Evolutionary conservation across 2,113 vertebrate species (phyloP).

Genomic region (Tympanuchus pallidicinctus): DNA sequence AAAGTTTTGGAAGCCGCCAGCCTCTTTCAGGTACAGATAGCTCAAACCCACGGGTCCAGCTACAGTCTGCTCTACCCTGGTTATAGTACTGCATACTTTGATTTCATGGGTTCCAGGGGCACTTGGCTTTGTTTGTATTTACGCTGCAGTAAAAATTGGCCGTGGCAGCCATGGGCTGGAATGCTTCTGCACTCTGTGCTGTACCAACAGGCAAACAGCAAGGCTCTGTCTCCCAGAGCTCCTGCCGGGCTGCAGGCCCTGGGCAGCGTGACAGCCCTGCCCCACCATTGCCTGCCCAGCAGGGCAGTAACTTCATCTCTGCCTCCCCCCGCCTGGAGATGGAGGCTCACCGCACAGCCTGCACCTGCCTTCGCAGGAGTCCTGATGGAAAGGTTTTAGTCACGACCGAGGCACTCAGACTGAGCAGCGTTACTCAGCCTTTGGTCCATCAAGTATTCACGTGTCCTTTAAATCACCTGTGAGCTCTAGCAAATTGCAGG

Average conservation of each 20-base stretch:
- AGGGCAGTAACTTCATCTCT: not conserved
- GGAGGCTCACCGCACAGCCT: not conserved
- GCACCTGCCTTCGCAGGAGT: not conserved
- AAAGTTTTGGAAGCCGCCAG: conserved; percentile 92
- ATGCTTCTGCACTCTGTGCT: not conserved
- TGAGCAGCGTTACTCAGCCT: conserved; percentile 23
- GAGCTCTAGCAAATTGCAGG: conserved; percentile 42
- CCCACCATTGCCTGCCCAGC: not conserved
- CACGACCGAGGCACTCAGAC: not conserved
- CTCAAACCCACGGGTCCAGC: not conserved
- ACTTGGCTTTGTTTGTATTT: not conserved
- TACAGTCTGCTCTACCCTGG: not conserved
- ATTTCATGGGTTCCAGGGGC: not conserved
- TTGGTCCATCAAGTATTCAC: not conserved
- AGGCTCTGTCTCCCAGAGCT: not conserved
- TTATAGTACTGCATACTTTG: not conserved
- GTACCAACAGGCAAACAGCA: not conserved
- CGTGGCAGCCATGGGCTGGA: not conserved
- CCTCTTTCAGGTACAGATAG: conserved; percentile 91
- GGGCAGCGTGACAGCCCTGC: not conserved
- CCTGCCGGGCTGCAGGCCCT: fast-evolving
- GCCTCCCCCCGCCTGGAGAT: not conserved
- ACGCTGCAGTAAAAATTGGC: not conserved
- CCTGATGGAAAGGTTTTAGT: not conserved
- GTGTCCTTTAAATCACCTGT: conserved; percentile 31